Conservation (phyloP, 2,888 invertebrate species). For the Gymnoscelis rufifasciata region DNA sequence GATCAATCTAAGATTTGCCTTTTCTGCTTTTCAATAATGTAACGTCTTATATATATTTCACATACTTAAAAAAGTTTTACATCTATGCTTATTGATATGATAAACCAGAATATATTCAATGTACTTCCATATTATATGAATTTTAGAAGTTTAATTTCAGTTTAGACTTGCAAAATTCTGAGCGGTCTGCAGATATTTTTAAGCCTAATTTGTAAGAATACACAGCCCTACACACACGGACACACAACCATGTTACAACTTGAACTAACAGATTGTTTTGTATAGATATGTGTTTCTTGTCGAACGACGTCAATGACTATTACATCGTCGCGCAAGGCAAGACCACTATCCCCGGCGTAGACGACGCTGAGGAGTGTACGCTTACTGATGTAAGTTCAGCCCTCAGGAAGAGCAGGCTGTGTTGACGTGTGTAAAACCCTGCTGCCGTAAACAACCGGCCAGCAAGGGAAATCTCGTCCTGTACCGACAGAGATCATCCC, state of each 20-base stretch:
- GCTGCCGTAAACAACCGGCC: constrained; percentile 44
- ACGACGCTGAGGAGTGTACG: constrained; percentile 92
- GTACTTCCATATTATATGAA: too few species aligned
- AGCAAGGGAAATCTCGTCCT: constrained; percentile 31
- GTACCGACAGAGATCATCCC: constrained; percentile 16
- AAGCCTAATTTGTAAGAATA: too few species aligned
- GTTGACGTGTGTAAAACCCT: constrained; percentile 27
- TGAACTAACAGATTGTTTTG: constrained; percentile 39
- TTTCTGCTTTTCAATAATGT: too few species aligned
- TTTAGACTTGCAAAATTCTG: neutral
- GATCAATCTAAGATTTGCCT: too few species aligned
- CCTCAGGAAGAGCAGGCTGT: constrained; percentile 52
- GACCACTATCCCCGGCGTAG: constrained; percentile 92
- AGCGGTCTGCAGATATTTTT: too few species aligned
- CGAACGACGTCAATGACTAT: constrained; percentile 90
- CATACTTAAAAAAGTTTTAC: too few species aligned
- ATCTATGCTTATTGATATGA: too few species aligned
- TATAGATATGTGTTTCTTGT: constrained; percentile 86
- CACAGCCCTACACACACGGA: constrained; percentile 12
- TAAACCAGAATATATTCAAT: too few species aligned
- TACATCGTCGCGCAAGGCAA: constrained; percentile 96
- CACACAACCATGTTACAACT: constrained; percentile 15
- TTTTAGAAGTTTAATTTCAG: too few species aligned
- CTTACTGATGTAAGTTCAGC: constrained; percentile 88
- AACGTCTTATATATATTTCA: too few species aligned